Percentiles rank a stretch among this genome's conserved stretches.
Evolutionary conservation across 2,113 vertebrate genomes (phyloP).

Genomic region (Rynchops niger): DNA sequence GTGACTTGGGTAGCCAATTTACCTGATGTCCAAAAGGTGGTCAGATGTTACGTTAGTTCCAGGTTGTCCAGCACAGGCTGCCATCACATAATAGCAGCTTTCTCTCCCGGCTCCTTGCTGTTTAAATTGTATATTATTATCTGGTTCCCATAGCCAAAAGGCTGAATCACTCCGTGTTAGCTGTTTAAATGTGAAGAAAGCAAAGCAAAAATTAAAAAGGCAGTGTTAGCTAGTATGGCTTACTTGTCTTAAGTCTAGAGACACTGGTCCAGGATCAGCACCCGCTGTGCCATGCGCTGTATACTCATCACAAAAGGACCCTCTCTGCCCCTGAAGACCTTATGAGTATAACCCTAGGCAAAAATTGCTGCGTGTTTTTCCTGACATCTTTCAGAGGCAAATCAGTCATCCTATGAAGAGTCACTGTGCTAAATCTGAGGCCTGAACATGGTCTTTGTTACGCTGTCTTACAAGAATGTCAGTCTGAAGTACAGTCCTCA

Average conservation of each 20-base stretch:
- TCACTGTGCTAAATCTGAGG: background rate
- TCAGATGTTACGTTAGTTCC: background rate
- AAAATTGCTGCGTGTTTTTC: background rate
- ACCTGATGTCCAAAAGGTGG: background rate
- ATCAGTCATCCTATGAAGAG: background rate
- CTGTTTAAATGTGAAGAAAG: slow-evolving; percentile 26
- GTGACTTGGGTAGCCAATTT: background rate
- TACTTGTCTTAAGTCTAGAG: background rate
- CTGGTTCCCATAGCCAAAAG: background rate
- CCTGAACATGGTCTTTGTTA: slow-evolving; percentile 55
- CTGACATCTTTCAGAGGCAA: slow-evolving; percentile 23
- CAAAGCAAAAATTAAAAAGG: slow-evolving; percentile 1
- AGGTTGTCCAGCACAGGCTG: background rate
- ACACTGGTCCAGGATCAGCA: background rate
- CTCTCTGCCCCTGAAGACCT: background rate
- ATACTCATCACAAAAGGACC: background rate
- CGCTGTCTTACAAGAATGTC: slow-evolving; percentile 4
- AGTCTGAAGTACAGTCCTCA: slow-evolving; percentile 5
- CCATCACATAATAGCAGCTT: background rate
- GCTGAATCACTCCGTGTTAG: background rate
- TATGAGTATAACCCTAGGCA: slow-evolving; percentile 17
- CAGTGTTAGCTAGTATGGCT: background rate
- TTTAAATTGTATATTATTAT: slow-evolving; percentile 21
- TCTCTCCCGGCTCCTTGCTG: background rate
- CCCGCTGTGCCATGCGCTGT: background rate